Base-by-base conservation (phyloP, 2,888 invertebrate species). In the Liopterus haemorrhoidalis region DNA sequence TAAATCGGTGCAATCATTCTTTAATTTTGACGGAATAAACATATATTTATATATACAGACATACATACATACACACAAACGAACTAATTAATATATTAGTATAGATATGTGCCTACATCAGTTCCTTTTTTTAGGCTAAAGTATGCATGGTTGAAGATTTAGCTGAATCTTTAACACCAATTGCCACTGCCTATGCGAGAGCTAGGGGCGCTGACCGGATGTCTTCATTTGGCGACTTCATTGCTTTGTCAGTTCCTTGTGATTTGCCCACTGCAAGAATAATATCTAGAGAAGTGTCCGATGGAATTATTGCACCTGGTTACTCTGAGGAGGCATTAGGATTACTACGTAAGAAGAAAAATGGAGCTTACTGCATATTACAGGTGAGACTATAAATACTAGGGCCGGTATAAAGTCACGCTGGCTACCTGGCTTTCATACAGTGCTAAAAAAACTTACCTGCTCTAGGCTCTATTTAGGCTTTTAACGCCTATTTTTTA, bases 171-270 rank as follows among this genome's bases (percentile, higher is more conserved):
- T 68, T 95, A 53, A 81, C 86, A 0, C 91, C 93, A 0, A 62
- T 95, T 8, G 93, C 94, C 0, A 76, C 78, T 11, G 96, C 97
- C 1, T 97, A 97, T 69, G 96, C 95, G 0, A 76, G 96, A 46
- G 97, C 97, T 0, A 79, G 97, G 63, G 96, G 97, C 37, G 95
- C 96, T 11, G 97, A 99, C 70, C 79, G 97, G 41, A 97, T 99
- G 97, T 96, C 95, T 5, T 96, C 96, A 1, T 99, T 97, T 69
- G 97, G 99, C 0, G 99, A 99, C 70, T 97, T 97, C 67, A 79
- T 97, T 22, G 94, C 95, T 0, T 67, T 99, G 0, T 96, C 95
- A 0, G 93, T 95, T 64, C 68, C 71, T 1, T 99, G 97, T 63
- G 97, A 99, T 69, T 79, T 75, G 36, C 63, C 81, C 49, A 99